Evolutionary conservation across 2,113 vertebrate species (phyloP), one percentile per base, ranked within the genome.

Genomic region (Atherinomorus stipes): DNA sequence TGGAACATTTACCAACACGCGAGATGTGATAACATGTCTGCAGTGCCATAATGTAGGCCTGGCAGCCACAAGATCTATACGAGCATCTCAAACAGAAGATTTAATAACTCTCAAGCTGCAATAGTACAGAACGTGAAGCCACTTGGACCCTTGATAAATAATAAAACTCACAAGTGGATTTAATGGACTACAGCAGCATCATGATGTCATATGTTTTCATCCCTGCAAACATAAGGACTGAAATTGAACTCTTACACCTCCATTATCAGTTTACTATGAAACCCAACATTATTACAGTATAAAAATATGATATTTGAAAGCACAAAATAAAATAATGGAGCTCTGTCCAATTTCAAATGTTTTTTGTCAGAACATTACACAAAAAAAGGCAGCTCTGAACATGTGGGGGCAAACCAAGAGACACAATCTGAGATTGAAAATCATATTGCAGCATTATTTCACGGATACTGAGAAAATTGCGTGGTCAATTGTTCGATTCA

Each of bases 141-240:
- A 80, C 80, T 69, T 76, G 70, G 38, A 67, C 61, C 83, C 71
- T 22, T 76, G 84, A 86, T 81, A 78, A 89, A 73, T 86, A 78
- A 81, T 80, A 74, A 78, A 88, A 86, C 75, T 73, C 84, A 80
- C 71, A 80, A 70, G 67, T 77, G 65, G 86, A 76, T 81, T 79
- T 85, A 63, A 76, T 69, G 77, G 54, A 74, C 76, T 76, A 68
- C 63, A 71, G 63, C 52, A 22, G 71, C 80, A 72, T 75, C 68
- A 26, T 21, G 16, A 58, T 85, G 78, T 74, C 34, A 78, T 74
- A 61, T 57, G 76, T 84, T 76, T 85, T 53, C 77, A 71, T 22
- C 45, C 4, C 50, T 16, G 64, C n/a, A 58, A 60, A 69, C 50
- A 61, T 37, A 58, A 64, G 26, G 25, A 60, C 21, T 60, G 57